A percentile compares a stretch with the other conserved stretches of the same genome.
Evolutionary conservation across 2,888 invertebrate genomes (phyloP).

Genomic region (Scaptomyza tumidula): DNA sequence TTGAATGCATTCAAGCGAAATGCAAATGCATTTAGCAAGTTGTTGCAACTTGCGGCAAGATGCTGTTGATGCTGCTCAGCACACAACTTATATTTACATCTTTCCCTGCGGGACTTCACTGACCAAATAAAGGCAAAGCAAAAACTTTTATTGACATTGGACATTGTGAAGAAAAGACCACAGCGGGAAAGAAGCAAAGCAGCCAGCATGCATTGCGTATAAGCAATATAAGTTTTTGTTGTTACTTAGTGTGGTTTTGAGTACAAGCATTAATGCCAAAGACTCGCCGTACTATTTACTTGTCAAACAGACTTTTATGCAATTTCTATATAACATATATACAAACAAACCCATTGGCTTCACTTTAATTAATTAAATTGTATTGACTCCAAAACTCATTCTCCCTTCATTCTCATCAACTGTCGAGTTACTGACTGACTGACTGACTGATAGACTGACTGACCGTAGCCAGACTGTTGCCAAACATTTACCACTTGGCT

Average conservation of each 20-base stretch:
- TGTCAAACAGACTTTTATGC: conserved; percentile 17
- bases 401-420: not conserved
- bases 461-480: conserved; percentile 21
- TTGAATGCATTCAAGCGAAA: conserved; percentile 49
- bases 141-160: conserved; percentile 55
- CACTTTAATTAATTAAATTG: conserved; percentile 68
- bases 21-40: conserved; percentile 52
- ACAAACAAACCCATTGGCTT: conserved; percentile 29
- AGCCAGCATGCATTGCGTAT: conserved; percentile 11
- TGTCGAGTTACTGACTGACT: conserved; percentile 8
- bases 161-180: not conserved
- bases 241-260: conserved; percentile 55
- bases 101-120: conserved; percentile 30
- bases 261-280: conserved; percentile 45
- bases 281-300: conserved; percentile 5
- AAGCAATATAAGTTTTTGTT: conserved; percentile 47
- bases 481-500: conserved; percentile 41
- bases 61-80: conserved; percentile 23
- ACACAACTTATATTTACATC: conserved; percentile 56
- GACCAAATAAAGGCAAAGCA: conserved; percentile 49
- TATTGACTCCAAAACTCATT: conserved; percentile 6
- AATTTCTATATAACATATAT: conserved; percentile 21
- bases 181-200: not conserved
- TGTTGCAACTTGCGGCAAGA: conserved; percentile 32
- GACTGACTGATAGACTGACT: conserved; percentile 9